Evolutionary conservation across 1,140 invertebrate genomes (phyloP).

Genomic region (Drosophila pseudoananassae): DNA sequence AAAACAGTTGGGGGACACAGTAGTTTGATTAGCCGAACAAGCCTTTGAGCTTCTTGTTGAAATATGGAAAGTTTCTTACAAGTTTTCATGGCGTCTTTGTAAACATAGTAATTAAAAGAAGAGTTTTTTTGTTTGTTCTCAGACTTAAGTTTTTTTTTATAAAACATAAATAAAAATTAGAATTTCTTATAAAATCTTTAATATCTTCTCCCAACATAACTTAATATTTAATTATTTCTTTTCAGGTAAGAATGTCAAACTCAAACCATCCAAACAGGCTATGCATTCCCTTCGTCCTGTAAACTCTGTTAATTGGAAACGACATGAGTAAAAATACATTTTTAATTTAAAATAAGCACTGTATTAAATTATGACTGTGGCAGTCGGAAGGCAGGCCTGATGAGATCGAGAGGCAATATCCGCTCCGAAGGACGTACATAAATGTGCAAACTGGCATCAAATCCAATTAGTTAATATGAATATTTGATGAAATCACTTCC

Average conservation of each 20-base stretch:
- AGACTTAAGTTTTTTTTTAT: neutral
- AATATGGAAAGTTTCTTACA: conserved; percentile 30
- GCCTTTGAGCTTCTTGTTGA: conserved; percentile 4
- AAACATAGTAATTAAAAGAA: neutral
- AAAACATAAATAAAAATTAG: neutral
- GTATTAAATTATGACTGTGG: conserved; percentile 61
- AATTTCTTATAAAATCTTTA: no score
- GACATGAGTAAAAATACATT: conserved; percentile 63
- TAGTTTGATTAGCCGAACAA: conserved; percentile 35
- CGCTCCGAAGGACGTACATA: conserved; percentile 37
- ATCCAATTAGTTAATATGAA: conserved; percentile 83
- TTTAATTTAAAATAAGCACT: conserved; percentile 78
- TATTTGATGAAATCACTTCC: conserved; percentile 81
- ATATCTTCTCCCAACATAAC: no score
- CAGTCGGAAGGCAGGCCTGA: conserved; percentile 36
- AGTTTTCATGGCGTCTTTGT: conserved; percentile 17
- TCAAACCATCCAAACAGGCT: no score
- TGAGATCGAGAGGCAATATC: conserved; percentile 58
- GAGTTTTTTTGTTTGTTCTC: neutral
- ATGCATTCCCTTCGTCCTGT: conserved; percentile 2
- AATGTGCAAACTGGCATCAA: conserved; percentile 67
- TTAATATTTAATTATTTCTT: conserved; percentile 11
- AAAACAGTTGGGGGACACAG: neutral
- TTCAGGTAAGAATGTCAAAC: conserved; percentile 17
- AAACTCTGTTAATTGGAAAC: conserved; percentile 13